Conservation (phyloP, 2,113 vertebrate species). For the Tupaia tana region DNA sequence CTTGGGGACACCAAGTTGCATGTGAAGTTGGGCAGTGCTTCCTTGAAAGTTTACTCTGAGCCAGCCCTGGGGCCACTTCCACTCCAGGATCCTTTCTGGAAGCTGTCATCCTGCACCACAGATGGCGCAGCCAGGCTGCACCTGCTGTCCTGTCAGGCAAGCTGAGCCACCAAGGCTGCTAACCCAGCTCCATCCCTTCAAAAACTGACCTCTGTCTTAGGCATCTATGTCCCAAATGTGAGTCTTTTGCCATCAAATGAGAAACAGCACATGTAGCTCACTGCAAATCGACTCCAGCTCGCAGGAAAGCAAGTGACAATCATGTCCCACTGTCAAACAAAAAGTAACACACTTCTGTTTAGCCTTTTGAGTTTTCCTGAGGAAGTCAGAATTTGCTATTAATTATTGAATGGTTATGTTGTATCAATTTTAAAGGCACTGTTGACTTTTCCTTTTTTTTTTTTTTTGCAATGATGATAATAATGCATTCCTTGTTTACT, state of each 20-base stretch:
- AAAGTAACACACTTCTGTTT: background rate
- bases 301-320: background rate
- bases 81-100: background rate
- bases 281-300: background rate
- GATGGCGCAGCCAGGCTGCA: background rate
- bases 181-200: background rate
- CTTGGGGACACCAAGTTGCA: accelerated
- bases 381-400: background rate
- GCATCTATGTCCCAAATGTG: background rate
- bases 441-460: background rate
- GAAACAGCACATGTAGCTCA: background rate
- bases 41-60: background rate
- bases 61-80: background rate
- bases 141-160: background rate
- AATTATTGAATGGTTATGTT: background rate
- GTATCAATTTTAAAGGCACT: background rate
- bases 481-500: background rate
- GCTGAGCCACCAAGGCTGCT: background rate
- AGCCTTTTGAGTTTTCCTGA: background rate
- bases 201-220: background rate
- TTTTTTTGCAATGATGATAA: background rate
- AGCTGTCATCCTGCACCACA: background rate
- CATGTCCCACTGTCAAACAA: background rate
- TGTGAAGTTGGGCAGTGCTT: background rate
- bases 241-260: background rate